phyloP scores from a whole-genome alignment of 1,140 invertebrate species.

The Papilio polyxenes region DNA sequence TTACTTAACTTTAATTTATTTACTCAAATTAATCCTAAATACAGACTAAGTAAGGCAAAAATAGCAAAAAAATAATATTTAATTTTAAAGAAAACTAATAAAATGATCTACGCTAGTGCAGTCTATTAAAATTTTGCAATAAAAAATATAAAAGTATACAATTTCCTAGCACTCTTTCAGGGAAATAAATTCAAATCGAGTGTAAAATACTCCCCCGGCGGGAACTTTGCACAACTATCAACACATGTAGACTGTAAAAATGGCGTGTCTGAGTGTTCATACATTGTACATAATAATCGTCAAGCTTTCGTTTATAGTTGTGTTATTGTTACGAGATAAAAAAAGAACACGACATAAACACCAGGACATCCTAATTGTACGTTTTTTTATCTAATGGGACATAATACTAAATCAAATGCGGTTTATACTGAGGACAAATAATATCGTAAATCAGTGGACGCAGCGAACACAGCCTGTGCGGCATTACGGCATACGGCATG shows the following conservation, averaged over 20 bases:
- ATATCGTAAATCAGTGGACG: not conserved
- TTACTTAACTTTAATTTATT: too few relatives aligned
- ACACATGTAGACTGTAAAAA: slow-evolving; percentile 1
- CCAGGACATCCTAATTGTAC: not conserved
- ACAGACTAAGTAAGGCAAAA: not conserved
- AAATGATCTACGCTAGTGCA: not conserved
- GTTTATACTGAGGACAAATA: slow-evolving; percentile 14
- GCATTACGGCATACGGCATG: slow-evolving; percentile 4
- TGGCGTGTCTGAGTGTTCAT: not conserved
- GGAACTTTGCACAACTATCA: slow-evolving; percentile 19
- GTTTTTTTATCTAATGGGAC: not conserved
- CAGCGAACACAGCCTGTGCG: slow-evolving; percentile 18
- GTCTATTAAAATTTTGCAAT: not conserved
- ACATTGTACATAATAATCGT: not conserved
- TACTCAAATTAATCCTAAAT: not conserved
- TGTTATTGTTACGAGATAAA: not conserved
- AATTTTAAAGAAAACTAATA: not conserved
- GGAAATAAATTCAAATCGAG: slow-evolving; percentile 33
- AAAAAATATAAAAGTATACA: slow-evolving; percentile 4
- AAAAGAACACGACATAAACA: not conserved
- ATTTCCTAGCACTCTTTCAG: slow-evolving; percentile 9
- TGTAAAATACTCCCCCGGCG: slow-evolving; percentile 18
- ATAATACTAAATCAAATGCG: slow-evolving; percentile 1
- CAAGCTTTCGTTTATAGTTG: not conserved
- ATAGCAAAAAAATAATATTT: too few relatives aligned